Base-by-base conservation (phyloP, 2,797 vertebrate species). In the Rhabdophis nuchalis region DNA sequence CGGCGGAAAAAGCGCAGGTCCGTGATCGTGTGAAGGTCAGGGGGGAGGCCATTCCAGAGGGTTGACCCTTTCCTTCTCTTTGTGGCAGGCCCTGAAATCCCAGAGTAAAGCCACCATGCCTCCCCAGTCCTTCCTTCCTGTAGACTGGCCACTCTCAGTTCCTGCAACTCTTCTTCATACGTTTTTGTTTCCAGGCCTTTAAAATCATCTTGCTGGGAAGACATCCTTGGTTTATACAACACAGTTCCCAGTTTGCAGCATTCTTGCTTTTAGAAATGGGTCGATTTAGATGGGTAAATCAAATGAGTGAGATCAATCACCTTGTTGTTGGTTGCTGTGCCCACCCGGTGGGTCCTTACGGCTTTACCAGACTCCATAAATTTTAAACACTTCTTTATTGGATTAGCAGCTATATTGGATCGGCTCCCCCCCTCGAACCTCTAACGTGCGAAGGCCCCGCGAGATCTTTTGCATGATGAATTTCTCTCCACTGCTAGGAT, bases 401-500 rank as follows among this genome's bases (percentile, higher is more conserved):
- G 68, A 91, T 86, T n/a, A n/a, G 27, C 60, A 29, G 85, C 64
- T n/a, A 12, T n/a, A 58, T 93, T 85, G 41, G 16, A 29, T 29
- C 27, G n/a, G 41, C 72, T 36, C 9, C 9, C 36, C 36, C 1
- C 36, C 36, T 46, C 1, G 3, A 41, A 77, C 41, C 18, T 46
- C 36, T 23, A 9, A 20, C 0, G 9, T 36, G 23, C 20, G 25
- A 0, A 68, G n/a, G 14, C 64, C 54, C 86, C 0, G 56, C 88
- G 90, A 91, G n/a, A 41, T 86, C 12, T n/a, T 1, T 12, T 94
- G 56, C 41, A 64, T 10, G 6, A 53, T 32, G 56, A 14, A 7
- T 56, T 89, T 93, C 91, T 94, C 93, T 77, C 50, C 90, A 93
- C 54, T 10, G 92, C 10, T 87, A 2, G 0, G 32, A 93, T 72